Evolutionary conservation across 2,113 vertebrate genomes (phyloP).

Genomic region (Epinephelus moara): DNA sequence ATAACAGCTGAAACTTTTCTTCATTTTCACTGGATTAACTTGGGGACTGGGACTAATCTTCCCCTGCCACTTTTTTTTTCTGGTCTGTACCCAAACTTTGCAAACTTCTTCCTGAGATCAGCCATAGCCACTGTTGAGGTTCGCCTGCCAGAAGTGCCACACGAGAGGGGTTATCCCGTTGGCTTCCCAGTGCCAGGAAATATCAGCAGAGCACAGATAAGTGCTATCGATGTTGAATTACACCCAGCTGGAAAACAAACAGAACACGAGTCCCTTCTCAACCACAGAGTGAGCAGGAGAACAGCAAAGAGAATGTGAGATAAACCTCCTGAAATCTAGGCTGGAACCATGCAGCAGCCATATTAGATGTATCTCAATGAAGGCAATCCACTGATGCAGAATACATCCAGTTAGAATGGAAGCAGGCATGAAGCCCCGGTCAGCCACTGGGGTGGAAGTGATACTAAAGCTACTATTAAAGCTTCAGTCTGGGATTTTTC

Average conservation of each 20-base stretch:
- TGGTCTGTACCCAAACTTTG: slow-evolving; percentile 29
- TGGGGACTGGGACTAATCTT: slow-evolving; percentile 17
- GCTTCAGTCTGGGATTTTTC: slow-evolving; percentile 29
- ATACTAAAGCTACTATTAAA: slow-evolving; percentile 56
- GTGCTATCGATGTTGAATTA: slow-evolving; percentile 62
- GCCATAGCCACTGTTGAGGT: background rate
- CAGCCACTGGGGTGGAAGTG: slow-evolving; percentile 40
- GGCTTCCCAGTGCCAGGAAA: slow-evolving; percentile 39
- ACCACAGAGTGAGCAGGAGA: slow-evolving; percentile 6
- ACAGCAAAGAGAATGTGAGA: slow-evolving; percentile 31
- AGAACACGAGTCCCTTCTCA: slow-evolving; percentile 32
- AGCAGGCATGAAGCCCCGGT: slow-evolving; percentile 33
- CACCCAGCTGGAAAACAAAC: slow-evolving; percentile 69
- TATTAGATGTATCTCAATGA: slow-evolving; percentile 52
- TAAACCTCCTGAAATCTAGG: slow-evolving; percentile 47
- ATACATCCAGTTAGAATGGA: slow-evolving; percentile 63
- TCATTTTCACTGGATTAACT: slow-evolving; percentile 28
- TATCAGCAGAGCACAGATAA: slow-evolving; percentile 61
- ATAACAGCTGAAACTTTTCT: slow-evolving; percentile 19
- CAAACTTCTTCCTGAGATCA: slow-evolving; percentile 31
- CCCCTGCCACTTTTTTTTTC: background rate
- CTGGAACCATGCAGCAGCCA: slow-evolving; percentile 40
- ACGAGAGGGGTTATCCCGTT: slow-evolving; percentile 39
- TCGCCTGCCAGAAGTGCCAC: slow-evolving; percentile 44
- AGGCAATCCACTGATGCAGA: slow-evolving; percentile 54